Evolutionary conservation across 1,140 invertebrate genomes (phyloP).

Genomic region (Drosophila pseudoananassae): DNA sequence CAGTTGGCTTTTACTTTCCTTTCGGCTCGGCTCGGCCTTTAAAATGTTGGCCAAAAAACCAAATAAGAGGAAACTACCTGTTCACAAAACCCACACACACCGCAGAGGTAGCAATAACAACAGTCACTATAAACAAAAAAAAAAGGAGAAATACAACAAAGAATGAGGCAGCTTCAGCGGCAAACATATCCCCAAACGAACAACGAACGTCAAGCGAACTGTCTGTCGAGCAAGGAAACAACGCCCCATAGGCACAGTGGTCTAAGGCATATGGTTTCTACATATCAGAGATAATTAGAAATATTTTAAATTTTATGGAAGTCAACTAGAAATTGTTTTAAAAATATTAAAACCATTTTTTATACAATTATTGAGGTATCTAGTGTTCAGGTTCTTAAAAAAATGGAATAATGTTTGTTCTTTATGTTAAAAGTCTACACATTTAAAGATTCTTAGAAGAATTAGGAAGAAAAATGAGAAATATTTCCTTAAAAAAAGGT

Average conservation of each 20-base stretch:
- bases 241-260: constrained; percentile 40
- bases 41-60: constrained; percentile 77
- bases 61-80: constrained; percentile 71
- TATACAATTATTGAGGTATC: too few species aligned
- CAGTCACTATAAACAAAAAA: too few species aligned
- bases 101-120: constrained; percentile 42
- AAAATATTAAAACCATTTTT: too few species aligned
- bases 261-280: constrained; percentile 1
- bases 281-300: constrained; percentile 21
- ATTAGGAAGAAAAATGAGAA: too few species aligned
- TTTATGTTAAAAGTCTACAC: too few species aligned
- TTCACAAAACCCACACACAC: constrained; percentile 76
- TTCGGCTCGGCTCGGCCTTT: constrained; percentile 31
- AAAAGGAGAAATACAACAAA: background rate
- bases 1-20: constrained; percentile 72
- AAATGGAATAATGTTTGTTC: too few species aligned
- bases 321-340: too few species aligned
- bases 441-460: too few species aligned
- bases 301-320: background rate
- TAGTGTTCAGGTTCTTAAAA: too few species aligned
- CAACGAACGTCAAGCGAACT: constrained; percentile 40
- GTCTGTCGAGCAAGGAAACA: constrained; percentile 39
- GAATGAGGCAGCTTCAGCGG: constrained; percentile 5
- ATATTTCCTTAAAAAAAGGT: too few species aligned
- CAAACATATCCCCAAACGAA: constrained; percentile 34